Evolutionary conservation across 2,113 vertebrate genomes (phyloP), one percentile per base, ranked within the genome.

Genomic region (Anoura caudifer): DNA sequence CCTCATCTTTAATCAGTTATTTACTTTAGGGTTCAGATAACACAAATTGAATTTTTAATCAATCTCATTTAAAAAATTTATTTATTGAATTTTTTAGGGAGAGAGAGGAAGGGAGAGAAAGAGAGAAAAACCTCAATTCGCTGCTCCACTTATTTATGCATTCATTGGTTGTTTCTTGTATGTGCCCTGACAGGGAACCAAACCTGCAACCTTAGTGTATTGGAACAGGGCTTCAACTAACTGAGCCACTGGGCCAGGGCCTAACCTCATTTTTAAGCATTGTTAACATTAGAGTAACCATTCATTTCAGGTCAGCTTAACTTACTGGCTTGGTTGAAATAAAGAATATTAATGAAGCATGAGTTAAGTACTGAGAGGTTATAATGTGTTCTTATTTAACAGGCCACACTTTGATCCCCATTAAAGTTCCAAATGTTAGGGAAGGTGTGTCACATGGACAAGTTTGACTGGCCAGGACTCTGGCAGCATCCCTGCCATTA

Each of bases 1-100:
- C 80, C 63, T 97, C 63, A 93, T 90, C 63, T n/a, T 97, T 97
- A 94, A 77, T 96, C 91, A 97, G 36, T 93, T 90, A 73, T 76
- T 81, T 95, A 91, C 79, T 87, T 73, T 12, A 36, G 7, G 43
- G n/a, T 36, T 79, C 43, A 95, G 33, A 90, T 67, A 72, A 73
- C 41, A 2, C 54, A 45, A 85, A 59, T 3, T 81, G 84, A 77
- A 81, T 77, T 92, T 92, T 80, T 87, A 89, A 70, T 73, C 63
- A 81, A 24, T 10, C 50, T 72, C 70, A 61, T 79, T 92, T 94
- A 14, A 14, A 63, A 63, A 31, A 31, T 63, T 31, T 14, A 63
- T 63, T 31, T 63, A 63, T 63, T 63, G 10, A 63, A 31, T 63
- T 63, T 63, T 61, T 61, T 63, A 31, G 28, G 4, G 28, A 14